Percentiles rank a stretch among this genome's conserved stretches.
phyloP scores from a whole-genome alignment of 2,113 vertebrate genomes.

The Rhinopomastus cyanomelas region DNA sequence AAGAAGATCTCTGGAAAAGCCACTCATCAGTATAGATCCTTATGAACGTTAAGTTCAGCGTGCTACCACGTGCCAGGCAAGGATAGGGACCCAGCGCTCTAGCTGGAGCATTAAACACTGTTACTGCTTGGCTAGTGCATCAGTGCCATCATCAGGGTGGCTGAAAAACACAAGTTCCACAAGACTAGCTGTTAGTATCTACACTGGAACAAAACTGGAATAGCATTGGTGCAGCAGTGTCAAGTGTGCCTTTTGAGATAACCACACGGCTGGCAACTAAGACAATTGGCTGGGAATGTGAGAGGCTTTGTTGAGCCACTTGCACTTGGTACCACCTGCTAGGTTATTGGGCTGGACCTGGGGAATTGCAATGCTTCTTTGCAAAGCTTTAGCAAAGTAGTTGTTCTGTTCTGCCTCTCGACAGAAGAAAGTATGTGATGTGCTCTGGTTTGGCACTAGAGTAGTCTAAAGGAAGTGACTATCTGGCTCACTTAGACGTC shows the following conservation, averaged over 20 bases:
- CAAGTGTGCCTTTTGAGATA: not conserved
- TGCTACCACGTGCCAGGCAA: not conserved
- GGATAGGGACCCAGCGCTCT: no score
- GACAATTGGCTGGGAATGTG: not conserved
- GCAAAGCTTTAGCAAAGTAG: not conserved
- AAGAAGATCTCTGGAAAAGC: not conserved
- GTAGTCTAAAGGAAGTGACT: not conserved
- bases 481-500: not conserved
- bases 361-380: not conserved
- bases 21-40: not conserved
- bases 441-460: not conserved
- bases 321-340: not conserved
- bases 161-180: not conserved
- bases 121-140: not conserved
- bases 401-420: not conserved
- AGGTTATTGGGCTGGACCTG: not conserved
- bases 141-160: slow-evolving; percentile 42
- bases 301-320: not conserved
- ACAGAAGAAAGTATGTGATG: not conserved
- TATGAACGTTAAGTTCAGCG: not conserved
- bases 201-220: not conserved
- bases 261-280: not conserved
- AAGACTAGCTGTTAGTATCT: not conserved
- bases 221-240: not conserved
- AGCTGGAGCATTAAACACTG: not conserved